phyloP scores from a whole-genome alignment of 2,888 invertebrate species.

The Blera fallax region DNA sequence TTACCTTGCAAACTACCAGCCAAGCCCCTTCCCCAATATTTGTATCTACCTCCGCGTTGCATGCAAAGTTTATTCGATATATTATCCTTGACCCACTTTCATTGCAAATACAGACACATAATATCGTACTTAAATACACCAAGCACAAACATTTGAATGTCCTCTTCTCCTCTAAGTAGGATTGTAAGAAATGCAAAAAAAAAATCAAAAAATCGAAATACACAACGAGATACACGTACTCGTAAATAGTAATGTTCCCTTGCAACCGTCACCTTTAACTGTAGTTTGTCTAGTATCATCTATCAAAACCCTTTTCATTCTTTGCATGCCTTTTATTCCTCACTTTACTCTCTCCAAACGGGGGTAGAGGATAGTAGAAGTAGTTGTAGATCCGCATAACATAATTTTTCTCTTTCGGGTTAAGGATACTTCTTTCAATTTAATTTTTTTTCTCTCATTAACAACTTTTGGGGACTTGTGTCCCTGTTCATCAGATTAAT shows the following conservation, averaged over 20 bases:
- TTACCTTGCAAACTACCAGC: constrained; percentile 35
- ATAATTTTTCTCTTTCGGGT: constrained; percentile 31
- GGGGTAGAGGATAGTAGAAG: constrained; percentile 18
- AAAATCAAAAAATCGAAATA: constrained; percentile 47
- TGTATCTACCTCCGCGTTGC: constrained; percentile 38
- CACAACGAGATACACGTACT: constrained; percentile 39
- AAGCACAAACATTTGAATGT: constrained; percentile 55
- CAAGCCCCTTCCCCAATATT: background rate
- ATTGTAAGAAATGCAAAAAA: constrained; percentile 12
- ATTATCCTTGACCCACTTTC: constrained; percentile 67
- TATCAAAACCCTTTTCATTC: constrained; percentile 31
- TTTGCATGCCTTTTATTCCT: constrained; percentile 51
- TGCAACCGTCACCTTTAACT: constrained; percentile 33
- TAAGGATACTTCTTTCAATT: constrained; percentile 21
- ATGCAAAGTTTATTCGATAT: constrained; percentile 65
- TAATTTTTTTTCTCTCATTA: constrained; percentile 45
- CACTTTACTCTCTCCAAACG: background rate
- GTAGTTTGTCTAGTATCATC: constrained; percentile 38
- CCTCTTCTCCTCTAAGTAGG: constrained; percentile 8
- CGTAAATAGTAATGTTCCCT: constrained; percentile 10
- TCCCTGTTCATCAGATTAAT: constrained; percentile 67
- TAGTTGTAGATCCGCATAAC: constrained; percentile 32
- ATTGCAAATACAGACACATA: constrained; percentile 57
- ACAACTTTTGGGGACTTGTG: constrained; percentile 17
- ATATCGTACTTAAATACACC: constrained; percentile 59